phyloP scores from a whole-genome alignment of 1,140 invertebrate genomes.

The Zaprionus camerounensis region DNA sequence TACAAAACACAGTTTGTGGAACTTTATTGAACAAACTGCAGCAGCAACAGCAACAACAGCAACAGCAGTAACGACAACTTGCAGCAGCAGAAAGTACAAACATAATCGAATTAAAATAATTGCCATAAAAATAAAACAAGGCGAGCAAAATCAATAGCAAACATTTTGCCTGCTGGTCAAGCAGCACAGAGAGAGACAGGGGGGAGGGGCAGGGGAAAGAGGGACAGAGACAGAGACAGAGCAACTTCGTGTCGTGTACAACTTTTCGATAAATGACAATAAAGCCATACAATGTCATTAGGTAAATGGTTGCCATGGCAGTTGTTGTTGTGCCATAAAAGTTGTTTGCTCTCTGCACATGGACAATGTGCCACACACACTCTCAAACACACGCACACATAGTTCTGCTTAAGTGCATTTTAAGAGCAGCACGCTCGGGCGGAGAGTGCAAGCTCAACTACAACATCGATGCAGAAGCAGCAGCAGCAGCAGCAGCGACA shows the following conservation, averaged over 20 bases:
- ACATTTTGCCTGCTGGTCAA: slow-evolving; percentile 45
- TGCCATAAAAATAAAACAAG: slow-evolving; percentile 46
- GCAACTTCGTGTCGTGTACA: slow-evolving; percentile 59
- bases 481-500: neutral
- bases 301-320: slow-evolving; percentile 60
- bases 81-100: slow-evolving; percentile 28
- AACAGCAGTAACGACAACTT: slow-evolving; percentile 15
- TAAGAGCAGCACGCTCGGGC: slow-evolving; percentile 31
- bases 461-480: slow-evolving; percentile 29
- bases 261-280: slow-evolving; percentile 77
- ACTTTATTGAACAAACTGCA: slow-evolving; percentile 36
- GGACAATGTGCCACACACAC: slow-evolving; percentile 23
- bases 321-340: slow-evolving; percentile 50
- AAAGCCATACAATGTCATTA: slow-evolving; percentile 76
- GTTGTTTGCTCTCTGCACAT: slow-evolving; percentile 52
- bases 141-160: slow-evolving; percentile 48
- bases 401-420: slow-evolving; percentile 64
- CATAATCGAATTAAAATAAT: slow-evolving; percentile 72
- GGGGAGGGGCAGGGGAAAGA: neutral
- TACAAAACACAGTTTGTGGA: slow-evolving; percentile 10
- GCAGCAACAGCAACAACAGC: slow-evolving; percentile 11
- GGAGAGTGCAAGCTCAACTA: neutral
- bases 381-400: neutral
- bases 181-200: neutral
- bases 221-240: neutral